Percentiles rank a stretch among this genome's conserved stretches.
Conservation (phyloP, 2,113 vertebrate genomes). For the Varanus komodoensis region DNA sequence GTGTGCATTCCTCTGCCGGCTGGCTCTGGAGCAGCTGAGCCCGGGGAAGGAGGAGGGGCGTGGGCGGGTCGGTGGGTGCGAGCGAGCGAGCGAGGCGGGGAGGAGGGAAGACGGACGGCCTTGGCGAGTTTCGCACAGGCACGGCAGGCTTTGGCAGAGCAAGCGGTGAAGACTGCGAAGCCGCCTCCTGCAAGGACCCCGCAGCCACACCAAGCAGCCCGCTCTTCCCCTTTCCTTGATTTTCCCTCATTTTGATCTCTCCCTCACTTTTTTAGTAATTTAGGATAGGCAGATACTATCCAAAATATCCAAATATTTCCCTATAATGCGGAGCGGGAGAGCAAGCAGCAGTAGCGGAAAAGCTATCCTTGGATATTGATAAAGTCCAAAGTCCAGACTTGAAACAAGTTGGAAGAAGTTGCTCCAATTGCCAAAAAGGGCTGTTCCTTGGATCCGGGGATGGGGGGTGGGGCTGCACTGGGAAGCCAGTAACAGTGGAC, state of each 20-base stretch:
- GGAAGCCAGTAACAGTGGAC: not conserved
- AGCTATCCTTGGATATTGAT: not conserved
- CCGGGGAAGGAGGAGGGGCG: not conserved
- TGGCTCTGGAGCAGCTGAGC: conserved; percentile 5
- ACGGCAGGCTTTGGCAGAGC: not conserved
- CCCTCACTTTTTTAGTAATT: not conserved
- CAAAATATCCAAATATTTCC: too few species aligned
- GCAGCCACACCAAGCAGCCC: too few species aligned
- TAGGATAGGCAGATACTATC: not conserved
- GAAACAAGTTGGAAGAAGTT: not conserved
- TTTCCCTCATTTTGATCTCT: not conserved
- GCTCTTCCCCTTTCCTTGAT: too few species aligned
- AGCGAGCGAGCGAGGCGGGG: too few species aligned
- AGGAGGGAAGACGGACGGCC: too few species aligned
- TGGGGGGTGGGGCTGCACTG: not conserved
- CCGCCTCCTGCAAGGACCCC: too few species aligned
- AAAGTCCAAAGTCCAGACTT: too few species aligned
- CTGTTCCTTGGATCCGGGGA: not conserved
- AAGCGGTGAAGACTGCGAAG: not conserved
- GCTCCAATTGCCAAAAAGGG: not conserved
- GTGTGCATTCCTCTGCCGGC: conserved; percentile 35
- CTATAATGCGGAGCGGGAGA: not conserved
- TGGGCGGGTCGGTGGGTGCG: not conserved
- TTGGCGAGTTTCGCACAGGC: not conserved
- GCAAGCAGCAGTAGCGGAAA: not conserved